These are phyloP conservation scores for Dasypogon diadema DNA, from an alignment of 2,888 invertebrate species.

Conservation along the genomic window DNA sequence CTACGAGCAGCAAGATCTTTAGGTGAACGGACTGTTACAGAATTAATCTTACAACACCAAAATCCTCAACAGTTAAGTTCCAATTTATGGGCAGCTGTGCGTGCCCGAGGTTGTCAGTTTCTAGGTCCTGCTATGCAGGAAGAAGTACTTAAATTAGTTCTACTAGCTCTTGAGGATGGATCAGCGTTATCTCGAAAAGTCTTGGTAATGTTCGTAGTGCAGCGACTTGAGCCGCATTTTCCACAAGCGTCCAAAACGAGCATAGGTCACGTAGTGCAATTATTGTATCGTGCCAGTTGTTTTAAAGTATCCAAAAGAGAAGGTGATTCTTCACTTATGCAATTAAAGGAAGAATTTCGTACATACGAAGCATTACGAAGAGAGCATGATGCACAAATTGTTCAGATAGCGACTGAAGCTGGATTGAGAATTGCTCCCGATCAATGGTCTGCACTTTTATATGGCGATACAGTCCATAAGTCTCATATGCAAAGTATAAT, in stretches of 20 bases:
- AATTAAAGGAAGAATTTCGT: slow-evolving; percentile 95
- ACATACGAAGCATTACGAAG: slow-evolving; percentile 92
- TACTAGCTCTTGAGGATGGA: slow-evolving; percentile 94
- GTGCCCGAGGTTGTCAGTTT: slow-evolving; percentile 97
- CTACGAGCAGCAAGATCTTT: slow-evolving; percentile 90
- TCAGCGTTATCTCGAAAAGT: slow-evolving; percentile 93
- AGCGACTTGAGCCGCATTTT: slow-evolving; percentile 93
- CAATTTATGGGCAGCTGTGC: slow-evolving; percentile 96
- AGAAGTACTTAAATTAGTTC: slow-evolving; percentile 93
- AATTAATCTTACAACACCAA: slow-evolving; percentile 94
- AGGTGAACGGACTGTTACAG: slow-evolving; percentile 94
- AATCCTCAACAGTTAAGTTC: slow-evolving; percentile 94
- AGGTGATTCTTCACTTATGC: slow-evolving; percentile 97
- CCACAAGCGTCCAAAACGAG: slow-evolving; percentile 98
- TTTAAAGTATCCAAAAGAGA: slow-evolving; percentile 98
- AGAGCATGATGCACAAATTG: slow-evolving; percentile 98
- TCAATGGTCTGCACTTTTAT: slow-evolving; percentile 97
- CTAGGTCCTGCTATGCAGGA: slow-evolving; percentile 99
- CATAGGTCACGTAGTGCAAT: slow-evolving; percentile 98
- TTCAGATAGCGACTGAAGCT: slow-evolving; percentile 97
- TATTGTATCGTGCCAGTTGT: slow-evolving; percentile 97
- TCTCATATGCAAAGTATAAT: slow-evolving; percentile 96
- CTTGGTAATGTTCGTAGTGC: slow-evolving; percentile 98
- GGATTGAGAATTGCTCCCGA: slow-evolving; percentile 97
- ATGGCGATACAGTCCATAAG: slow-evolving; percentile 95